Evolutionary conservation across 2,113 vertebrate genomes (phyloP).

Genomic region (Indicator indicator): DNA sequence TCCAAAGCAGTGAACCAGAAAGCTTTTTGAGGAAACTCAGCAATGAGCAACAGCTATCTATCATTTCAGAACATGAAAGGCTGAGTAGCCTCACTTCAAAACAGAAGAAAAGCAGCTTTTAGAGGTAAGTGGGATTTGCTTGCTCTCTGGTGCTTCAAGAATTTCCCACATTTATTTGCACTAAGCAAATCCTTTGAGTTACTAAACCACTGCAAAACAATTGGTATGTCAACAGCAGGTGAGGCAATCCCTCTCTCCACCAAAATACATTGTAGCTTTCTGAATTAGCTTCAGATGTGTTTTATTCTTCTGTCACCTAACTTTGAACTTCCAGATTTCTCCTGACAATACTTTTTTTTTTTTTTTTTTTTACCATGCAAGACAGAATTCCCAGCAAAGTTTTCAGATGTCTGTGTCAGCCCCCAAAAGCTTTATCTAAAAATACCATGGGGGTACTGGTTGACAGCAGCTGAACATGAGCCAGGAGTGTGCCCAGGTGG

Average conservation of each 20-base stretch:
- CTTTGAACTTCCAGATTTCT: neutral
- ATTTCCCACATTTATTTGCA: neutral
- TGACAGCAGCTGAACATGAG: too few relatives aligned
- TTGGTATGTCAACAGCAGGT: neutral
- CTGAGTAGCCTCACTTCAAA: neutral
- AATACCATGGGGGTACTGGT: neutral
- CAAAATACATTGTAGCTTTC: neutral
- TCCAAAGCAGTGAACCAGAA: neutral
- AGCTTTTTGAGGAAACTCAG: neutral
- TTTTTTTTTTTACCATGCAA: neutral
- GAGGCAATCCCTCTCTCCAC: neutral
- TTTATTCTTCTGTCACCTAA: neutral
- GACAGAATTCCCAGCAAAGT: neutral
- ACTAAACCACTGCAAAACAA: fast-evolving
- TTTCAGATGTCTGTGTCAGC: neutral
- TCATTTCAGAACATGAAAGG: neutral
- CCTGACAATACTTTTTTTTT: neutral
- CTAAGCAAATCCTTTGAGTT: neutral
- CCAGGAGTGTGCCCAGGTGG: too few relatives aligned
- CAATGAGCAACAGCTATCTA: neutral
- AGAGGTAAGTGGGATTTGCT: neutral
- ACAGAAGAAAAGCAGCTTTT: neutral
- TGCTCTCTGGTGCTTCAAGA: neutral
- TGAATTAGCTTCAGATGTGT: neutral
- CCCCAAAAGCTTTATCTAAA: neutral